phyloP scores from a whole-genome alignment of 2,888 invertebrate genomes.

The Ectemnius continuus region DNA sequence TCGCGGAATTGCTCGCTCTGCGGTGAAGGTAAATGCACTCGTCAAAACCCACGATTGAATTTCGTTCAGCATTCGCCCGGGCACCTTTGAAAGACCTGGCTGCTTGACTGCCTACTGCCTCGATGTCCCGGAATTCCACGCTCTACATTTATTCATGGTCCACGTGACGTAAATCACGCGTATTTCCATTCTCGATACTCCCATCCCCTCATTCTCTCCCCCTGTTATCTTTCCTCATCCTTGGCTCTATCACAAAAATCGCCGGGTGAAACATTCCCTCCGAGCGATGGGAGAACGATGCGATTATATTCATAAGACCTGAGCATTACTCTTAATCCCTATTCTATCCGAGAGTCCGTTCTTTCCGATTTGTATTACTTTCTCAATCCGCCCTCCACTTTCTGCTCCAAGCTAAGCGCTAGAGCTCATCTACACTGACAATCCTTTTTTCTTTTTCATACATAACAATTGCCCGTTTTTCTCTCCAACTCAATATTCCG shows the following conservation, averaged over 20 bases:
- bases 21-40: slow-evolving; percentile 1
- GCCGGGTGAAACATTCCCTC: not conserved
- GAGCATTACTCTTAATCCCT: not conserved
- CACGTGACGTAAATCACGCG: slow-evolving; percentile 18
- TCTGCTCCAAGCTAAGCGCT: no score
- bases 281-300: not conserved
- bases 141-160: slow-evolving; percentile 26
- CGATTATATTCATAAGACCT: not conserved
- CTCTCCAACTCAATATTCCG: no score
- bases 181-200: slow-evolving; percentile 20
- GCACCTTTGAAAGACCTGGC: not conserved
- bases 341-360: no score
- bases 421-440: no score
- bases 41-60: slow-evolving; percentile 8
- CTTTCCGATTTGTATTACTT: no score
- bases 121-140: not conserved
- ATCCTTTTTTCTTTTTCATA: no score
- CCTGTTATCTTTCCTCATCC: not conserved
- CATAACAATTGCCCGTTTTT: no score
- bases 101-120: not conserved
- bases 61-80: not conserved
- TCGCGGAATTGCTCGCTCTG: not conserved
- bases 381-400: no score
- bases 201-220: not conserved
- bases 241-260: not conserved